Conservation (phyloP, 92 coral and sea anemone species). For the Porites evermanni region DNA sequence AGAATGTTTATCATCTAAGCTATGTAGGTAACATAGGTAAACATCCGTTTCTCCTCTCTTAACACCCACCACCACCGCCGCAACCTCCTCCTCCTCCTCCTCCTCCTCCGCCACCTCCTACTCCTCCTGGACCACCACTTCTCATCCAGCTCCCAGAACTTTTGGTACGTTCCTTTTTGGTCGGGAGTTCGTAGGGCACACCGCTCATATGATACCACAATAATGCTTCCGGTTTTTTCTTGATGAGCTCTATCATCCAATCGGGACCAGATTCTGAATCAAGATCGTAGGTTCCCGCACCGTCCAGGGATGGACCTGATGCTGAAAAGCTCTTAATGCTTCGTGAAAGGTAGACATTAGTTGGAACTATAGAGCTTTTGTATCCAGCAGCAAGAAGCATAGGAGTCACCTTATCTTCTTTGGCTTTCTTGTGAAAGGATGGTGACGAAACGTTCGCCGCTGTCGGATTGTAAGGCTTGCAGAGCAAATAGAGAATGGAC, state of each 20-base stretch:
- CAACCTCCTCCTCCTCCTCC: conserved; percentile 3
- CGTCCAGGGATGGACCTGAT: neutral
- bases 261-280: conserved; percentile 60
- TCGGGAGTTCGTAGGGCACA: neutral
- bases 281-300: conserved; percentile 22
- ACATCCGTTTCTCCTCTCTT: neutral
- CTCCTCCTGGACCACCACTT: conserved; percentile 33
- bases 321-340: neutral
- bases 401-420: conserved; percentile 25
- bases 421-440: conserved; percentile 40
- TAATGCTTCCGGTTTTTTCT: conserved; percentile 20
- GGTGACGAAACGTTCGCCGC: conserved; percentile 51
- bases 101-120: neutral
- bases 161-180: neutral
- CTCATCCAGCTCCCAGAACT: neutral
- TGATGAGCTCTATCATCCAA: neutral
- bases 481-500: conserved; percentile 65
- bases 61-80: neutral
- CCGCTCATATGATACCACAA: conserved; percentile 32
- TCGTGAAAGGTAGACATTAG: conserved; percentile 53
- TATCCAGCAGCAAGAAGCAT: conserved; percentile 69
- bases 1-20: too few species aligned
- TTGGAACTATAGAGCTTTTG: conserved; percentile 62
- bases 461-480: conserved; percentile 68
- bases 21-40: neutral